A percentile compares a stretch with the other conserved stretches of the same genome.
phyloP scores from a whole-genome alignment of 2,888 invertebrate species.

The Philaethria dido region DNA sequence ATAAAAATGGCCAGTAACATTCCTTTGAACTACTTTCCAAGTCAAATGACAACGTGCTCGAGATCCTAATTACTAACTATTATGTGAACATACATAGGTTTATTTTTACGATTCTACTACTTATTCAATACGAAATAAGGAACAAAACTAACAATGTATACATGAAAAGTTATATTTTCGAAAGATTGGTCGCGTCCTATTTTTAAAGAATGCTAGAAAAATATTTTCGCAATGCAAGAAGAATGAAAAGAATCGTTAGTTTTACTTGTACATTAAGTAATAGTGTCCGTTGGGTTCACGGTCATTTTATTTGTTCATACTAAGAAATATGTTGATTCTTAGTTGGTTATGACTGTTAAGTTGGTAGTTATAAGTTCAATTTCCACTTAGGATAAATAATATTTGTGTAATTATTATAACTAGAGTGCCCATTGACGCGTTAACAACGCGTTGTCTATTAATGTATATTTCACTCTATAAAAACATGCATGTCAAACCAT shows the following conservation, averaged over 20 bases:
- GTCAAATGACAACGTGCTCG: slow-evolving; percentile 71
- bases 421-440: too few species aligned
- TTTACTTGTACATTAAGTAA: slow-evolving; percentile 32
- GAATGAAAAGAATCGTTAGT: slow-evolving; percentile 32
- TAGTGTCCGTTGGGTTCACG: slow-evolving; percentile 46
- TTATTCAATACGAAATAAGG: background rate
- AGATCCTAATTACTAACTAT: slow-evolving; percentile 66
- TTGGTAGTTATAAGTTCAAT: background rate
- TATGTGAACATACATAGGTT: slow-evolving; percentile 47
- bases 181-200: slow-evolving; percentile 75
- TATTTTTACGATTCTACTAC: slow-evolving; percentile 23
- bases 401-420: too few species aligned
- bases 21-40: slow-evolving; percentile 70
- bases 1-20: slow-evolving; percentile 59
- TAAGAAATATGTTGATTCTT: background rate
- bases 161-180: slow-evolving; percentile 50
- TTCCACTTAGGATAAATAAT: too few species aligned
- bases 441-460: too few species aligned
- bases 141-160: slow-evolving; percentile 27
- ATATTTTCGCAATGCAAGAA: slow-evolving; percentile 64
- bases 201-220: slow-evolving; percentile 51
- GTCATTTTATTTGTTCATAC: slow-evolving; percentile 39
- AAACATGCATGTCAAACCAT: too few species aligned
- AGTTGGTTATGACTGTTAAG: background rate
- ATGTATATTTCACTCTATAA: too few species aligned